These are phyloP conservation scores for Asbolus verrucosus DNA, from an alignment of 1,140 invertebrate genomes.

Conservation along the genomic window DNA sequence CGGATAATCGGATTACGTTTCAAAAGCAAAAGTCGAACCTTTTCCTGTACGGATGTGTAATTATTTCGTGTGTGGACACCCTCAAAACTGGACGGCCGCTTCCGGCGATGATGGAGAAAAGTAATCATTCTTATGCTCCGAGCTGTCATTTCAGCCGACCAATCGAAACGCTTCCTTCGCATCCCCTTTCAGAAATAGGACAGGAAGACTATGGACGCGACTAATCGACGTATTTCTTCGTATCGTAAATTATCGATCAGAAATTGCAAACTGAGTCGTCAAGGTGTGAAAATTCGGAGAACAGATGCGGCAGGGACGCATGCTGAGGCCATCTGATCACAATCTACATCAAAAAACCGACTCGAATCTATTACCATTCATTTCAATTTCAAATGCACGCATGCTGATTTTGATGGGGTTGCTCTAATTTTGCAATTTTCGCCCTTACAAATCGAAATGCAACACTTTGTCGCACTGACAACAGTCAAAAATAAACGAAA, in stretches of 20 bases:
- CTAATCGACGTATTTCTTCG: conserved; percentile 22
- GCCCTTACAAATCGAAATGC: not conserved
- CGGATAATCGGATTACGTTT: conserved; percentile 32
- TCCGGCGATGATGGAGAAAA: conserved; percentile 45
- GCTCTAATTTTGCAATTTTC: conserved; percentile 18
- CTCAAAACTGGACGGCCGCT: conserved; percentile 43
- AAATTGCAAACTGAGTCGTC: conserved; percentile 24
- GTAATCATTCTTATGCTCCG: conserved; percentile 54
- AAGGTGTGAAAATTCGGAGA: conserved; percentile 19
- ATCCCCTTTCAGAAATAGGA: conserved; percentile 42
- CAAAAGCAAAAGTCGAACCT: conserved; percentile 17
- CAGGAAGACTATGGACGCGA: conserved; percentile 15
- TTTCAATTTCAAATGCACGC: conserved; percentile 46
- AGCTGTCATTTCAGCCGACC: conserved; percentile 52
- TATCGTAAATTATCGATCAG: conserved; percentile 2
- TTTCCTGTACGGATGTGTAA: conserved; percentile 21
- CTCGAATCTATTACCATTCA: conserved; percentile 57
- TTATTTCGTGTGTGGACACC: conserved; percentile 38
- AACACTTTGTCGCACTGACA: too few relatives aligned
- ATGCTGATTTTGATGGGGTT: conserved; percentile 27
- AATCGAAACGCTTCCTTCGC: conserved; percentile 37
- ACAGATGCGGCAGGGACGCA: conserved; percentile 43
- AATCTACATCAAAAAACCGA: conserved; percentile 57
- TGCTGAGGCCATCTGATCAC: conserved; percentile 57
- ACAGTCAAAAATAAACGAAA: too few relatives aligned